Base-by-base conservation (phyloP, 2,113 vertebrate species). In the Dicaeum eximium region DNA sequence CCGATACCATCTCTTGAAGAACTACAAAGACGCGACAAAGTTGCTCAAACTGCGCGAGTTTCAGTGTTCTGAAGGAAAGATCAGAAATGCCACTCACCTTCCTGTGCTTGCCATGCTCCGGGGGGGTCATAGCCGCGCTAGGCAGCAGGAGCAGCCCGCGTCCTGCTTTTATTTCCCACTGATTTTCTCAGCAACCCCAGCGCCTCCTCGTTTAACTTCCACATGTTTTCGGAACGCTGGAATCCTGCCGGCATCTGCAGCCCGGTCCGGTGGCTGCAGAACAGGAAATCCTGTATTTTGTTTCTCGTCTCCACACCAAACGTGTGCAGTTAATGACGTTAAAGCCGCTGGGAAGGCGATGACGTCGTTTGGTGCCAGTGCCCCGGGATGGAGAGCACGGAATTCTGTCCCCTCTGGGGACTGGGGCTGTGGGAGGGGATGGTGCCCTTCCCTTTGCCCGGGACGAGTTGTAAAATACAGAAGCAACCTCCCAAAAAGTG, bases 271-370 rank as follows among this genome's bases (percentile, higher is more conserved):
- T 47, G 92, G 72, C 86, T 91, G 92, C 75, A 84, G 28, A 69
- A 75, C 90, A 97, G 97, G 96, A 97, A 97, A 96, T 96, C 95
- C 95, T 95, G 86, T 71, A 54, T 89, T 92, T 93, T 54, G 16
- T 51, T 87, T 87, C 91, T 85, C 89, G 23, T 53, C 28, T 10
- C 66, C 30, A 3, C 60, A 18, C 58, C 25, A 84, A 90, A 58
- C 4, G 23, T 65, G 69, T 44, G 6, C n/a, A 7, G 66, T 18
- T 77, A 57, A 74, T 85, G 94, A 94, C 72, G 69, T 60, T 14
- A 35, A 51, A 92, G 62, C 38, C 60, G n/a, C 80, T 58, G 70
- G 78, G 58, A 85, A 73, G 90, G 85, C 12, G 24, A 48, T 96
- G 94, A 95, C 65, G 80, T 94, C 50, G 24, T 15, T 50, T 4